These are phyloP conservation scores for Dasypogon diadema DNA, from an alignment of 2,888 invertebrate species.

Conservation along the genomic window DNA sequence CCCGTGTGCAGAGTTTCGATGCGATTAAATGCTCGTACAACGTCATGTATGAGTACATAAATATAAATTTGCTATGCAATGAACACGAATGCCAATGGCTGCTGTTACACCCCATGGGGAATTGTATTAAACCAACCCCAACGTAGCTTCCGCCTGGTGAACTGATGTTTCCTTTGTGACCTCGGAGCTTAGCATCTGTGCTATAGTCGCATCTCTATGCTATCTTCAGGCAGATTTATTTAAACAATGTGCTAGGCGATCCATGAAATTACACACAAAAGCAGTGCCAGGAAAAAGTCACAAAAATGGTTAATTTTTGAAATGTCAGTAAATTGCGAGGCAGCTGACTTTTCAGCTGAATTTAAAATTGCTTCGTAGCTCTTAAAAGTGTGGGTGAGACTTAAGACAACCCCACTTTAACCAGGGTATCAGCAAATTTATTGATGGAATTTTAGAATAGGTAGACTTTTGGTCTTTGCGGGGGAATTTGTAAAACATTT, in stretches of 20 bases:
- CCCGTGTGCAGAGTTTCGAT: neutral
- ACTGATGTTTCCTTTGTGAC: neutral
- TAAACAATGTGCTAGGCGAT: slow-evolving; percentile 45
- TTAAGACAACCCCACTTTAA: slow-evolving; percentile 27
- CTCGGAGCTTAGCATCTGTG: neutral
- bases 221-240: slow-evolving; percentile 32
- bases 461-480: neutral
- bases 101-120: slow-evolving; percentile 35
- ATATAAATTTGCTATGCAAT: slow-evolving; percentile 49
- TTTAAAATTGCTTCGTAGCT: neutral
- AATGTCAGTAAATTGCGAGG: slow-evolving; percentile 5
- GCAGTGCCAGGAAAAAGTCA: neutral
- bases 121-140: slow-evolving; percentile 28
- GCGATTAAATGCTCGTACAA: slow-evolving; percentile 23
- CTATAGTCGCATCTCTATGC: neutral
- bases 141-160: slow-evolving; percentile 8
- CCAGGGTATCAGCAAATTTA: slow-evolving; percentile 39
- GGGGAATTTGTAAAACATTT: neutral
- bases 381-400: neutral
- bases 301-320: slow-evolving; percentile 32
- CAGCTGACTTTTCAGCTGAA: neutral
- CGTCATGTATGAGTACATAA: slow-evolving; percentile 34
- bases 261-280: slow-evolving; percentile 46
- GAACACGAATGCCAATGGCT: slow-evolving; percentile 31
- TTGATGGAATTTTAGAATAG: slow-evolving; percentile 51